Conservation (phyloP, 2,888 invertebrate species). For the Tubulanus polymorphus region DNA sequence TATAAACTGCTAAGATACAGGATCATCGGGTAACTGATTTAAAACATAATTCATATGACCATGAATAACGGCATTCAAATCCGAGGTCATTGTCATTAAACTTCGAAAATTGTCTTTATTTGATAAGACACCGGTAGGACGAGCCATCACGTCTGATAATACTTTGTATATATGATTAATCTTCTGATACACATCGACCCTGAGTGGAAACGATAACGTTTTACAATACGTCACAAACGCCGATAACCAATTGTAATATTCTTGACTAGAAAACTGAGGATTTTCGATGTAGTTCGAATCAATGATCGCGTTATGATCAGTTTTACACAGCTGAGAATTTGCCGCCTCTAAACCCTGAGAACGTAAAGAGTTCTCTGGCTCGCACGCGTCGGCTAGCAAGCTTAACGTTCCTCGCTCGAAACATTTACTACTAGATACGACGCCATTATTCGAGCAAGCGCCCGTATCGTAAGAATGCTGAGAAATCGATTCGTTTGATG, state of each 20-base stretch:
- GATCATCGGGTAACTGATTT: too few species aligned
- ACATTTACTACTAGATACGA: too few species aligned
- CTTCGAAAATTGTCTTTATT: constrained; percentile 43
- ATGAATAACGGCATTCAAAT: constrained; percentile 39
- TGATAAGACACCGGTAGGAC: constrained; percentile 41
- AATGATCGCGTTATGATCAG: too few species aligned
- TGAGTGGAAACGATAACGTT: constrained; percentile 38
- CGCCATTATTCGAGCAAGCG: too few species aligned
- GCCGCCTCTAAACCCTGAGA: too few species aligned
- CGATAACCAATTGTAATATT: constrained; percentile 48
- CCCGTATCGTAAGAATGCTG: too few species aligned
- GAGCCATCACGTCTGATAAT: constrained; percentile 44
- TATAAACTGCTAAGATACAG: too few species aligned
- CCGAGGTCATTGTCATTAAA: constrained; percentile 43
- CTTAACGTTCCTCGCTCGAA: too few species aligned
- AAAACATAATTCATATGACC: constrained; percentile 40
- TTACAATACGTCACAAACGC: constrained; percentile 43
- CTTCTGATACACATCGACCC: constrained; percentile 39
- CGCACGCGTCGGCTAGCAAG: too few species aligned
- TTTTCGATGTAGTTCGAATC: constrained; percentile 37
- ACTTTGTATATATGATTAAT: constrained; percentile 48
- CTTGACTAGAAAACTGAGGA: constrained; percentile 45
- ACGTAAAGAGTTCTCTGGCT: too few species aligned
- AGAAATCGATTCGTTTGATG: too few species aligned
- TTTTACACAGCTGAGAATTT: too few species aligned